phyloP scores from a whole-genome alignment of 2,888 invertebrate species.

The Anaspis maculata region DNA sequence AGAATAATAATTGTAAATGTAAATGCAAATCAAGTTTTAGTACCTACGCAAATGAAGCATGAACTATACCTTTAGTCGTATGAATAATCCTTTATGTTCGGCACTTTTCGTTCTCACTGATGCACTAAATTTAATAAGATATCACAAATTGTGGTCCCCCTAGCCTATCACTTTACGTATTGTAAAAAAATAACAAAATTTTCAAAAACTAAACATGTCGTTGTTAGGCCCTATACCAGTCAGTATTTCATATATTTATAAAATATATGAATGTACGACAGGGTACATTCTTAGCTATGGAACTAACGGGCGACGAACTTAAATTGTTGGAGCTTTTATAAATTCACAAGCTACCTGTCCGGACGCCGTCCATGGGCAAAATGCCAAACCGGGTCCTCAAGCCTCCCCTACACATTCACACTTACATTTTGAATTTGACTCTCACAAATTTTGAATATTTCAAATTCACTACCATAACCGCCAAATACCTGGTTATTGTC shows the following conservation, averaged over 20 bases:
- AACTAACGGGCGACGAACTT: constrained; percentile 49
- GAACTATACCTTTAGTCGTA: no score
- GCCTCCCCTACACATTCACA: constrained; percentile 11
- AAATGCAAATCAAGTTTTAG: no score
- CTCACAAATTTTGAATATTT: constrained; percentile 69
- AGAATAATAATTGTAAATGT: no score
- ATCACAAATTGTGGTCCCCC: constrained; percentile 40
- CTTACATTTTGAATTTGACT: constrained; percentile 11
- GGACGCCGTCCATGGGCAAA: constrained; percentile 35
- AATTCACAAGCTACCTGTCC: constrained; percentile 49
- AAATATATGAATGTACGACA: constrained; percentile 38
- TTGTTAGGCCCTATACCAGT: constrained; percentile 39
- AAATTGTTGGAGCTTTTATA: constrained; percentile 50
- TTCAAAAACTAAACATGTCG: constrained; percentile 20
- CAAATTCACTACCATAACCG: no score
- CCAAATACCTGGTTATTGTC: no score
- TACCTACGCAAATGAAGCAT: no score
- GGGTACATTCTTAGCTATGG: constrained; percentile 41
- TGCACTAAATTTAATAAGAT: constrained; percentile 34
- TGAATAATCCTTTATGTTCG: no score
- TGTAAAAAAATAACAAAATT: constrained; percentile 14
- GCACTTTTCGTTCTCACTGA: not conserved
- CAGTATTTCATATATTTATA: no score
- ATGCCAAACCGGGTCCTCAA: constrained; percentile 32
- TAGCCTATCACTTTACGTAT: constrained; percentile 31